Evolutionary conservation across 2,797 vertebrate genomes (phyloP).

Genomic region (Psittacula echo): DNA sequence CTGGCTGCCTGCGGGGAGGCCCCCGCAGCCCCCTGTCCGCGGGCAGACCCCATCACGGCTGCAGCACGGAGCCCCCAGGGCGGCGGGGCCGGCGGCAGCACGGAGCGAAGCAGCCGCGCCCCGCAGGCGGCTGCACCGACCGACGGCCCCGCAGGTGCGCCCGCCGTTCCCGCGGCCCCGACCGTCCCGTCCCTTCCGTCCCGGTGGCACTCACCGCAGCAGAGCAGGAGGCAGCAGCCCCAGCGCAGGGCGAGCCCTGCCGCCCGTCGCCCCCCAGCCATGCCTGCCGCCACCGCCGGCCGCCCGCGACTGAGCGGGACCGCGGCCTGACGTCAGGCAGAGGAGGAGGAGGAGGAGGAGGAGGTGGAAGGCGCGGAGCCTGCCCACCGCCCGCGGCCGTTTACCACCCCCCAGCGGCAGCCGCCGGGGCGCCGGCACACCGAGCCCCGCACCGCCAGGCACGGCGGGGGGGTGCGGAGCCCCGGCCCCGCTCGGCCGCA

Average conservation of each 20-base stretch:
- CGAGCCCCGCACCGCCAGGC: neutral
- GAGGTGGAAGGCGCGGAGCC: conserved; percentile 3
- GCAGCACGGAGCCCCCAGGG: neutral
- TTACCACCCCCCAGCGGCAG: conserved; percentile 9
- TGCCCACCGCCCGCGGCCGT: conserved; percentile 14
- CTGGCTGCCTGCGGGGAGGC: neutral
- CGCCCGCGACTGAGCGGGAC: conserved; percentile 35
- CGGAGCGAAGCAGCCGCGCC: too few species aligned
- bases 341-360: neutral
- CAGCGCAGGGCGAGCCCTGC: neutral
- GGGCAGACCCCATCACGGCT: fast-evolving
- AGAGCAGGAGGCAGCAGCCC: conserved; percentile 35
- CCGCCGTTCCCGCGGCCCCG: neutral
- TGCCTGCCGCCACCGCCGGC: neutral
- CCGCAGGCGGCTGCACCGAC: too few species aligned
- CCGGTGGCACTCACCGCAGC: conserved; percentile 35
- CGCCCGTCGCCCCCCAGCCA: conserved; percentile 5
- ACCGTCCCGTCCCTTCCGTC: neutral
- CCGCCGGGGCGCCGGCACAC: neutral
- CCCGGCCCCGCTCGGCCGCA: neutral
- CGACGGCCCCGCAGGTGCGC: neutral
- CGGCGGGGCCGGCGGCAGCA: too few species aligned
- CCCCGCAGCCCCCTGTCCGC: neutral
- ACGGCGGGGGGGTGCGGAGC: neutral
- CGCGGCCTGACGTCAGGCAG: conserved; percentile 43